Percentiles rank a stretch among this genome's conserved stretches.
Evolutionary conservation across 2,797 vertebrate genomes (phyloP).

Genomic region (Sparidentex hasta): DNA sequence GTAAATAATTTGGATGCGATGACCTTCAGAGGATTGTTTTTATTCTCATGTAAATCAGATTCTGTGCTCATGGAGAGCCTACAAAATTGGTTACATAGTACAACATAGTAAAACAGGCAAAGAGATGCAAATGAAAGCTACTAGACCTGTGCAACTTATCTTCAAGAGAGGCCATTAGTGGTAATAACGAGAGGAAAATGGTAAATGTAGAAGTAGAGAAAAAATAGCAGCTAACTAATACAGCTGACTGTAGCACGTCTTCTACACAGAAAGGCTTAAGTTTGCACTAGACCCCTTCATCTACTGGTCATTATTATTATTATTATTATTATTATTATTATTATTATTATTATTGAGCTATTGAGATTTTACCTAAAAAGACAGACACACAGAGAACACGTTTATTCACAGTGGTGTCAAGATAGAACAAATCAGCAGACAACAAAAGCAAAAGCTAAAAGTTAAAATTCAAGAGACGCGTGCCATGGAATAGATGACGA

Average conservation of each 20-base stretch:
- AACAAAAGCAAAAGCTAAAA: too few relatives aligned
- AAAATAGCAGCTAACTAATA: background rate
- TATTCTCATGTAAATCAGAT: background rate
- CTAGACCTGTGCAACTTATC: background rate
- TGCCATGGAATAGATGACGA: too few relatives aligned
- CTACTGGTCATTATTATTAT: too few relatives aligned
- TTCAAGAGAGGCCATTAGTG: background rate
- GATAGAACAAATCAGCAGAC: too few relatives aligned
- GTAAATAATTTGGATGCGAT: conserved; percentile 22
- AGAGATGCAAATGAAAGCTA: background rate
- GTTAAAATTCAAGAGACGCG: too few relatives aligned
- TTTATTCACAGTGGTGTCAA: too few relatives aligned
- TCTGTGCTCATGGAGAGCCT: background rate
- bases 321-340: too few relatives aligned
- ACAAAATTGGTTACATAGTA: background rate
- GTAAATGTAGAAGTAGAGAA: background rate
- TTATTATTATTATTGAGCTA: too few relatives aligned
- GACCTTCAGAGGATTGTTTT: conserved; percentile 29
- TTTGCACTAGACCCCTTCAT: too few relatives aligned
- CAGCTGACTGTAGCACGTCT: background rate
- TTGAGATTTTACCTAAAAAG: too few relatives aligned
- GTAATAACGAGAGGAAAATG: background rate
- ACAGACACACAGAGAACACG: too few relatives aligned
- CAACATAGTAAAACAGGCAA: background rate
- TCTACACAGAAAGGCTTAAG: too few relatives aligned